A percentile compares a stretch with the other conserved stretches of the same genome.
phyloP scores from a whole-genome alignment of 2,113 vertebrate genomes.

The Neoarius graeffei region DNA sequence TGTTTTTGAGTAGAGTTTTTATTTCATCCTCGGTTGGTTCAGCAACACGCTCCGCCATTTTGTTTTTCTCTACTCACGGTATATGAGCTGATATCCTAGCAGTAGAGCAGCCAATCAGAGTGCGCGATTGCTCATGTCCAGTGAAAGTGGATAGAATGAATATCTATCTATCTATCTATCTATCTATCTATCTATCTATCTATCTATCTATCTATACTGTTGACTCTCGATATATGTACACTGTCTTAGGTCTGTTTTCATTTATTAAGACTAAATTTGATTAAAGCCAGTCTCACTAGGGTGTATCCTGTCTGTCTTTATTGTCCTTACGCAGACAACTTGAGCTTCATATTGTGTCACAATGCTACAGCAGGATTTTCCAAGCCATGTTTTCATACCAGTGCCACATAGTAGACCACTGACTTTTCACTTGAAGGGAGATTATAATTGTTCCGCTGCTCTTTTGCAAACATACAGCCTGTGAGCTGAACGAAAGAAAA shows the following conservation, averaged over 20 bases:
- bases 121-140: too few relatives aligned
- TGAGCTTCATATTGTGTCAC: background rate
- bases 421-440: background rate
- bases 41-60: too few relatives aligned
- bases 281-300: background rate
- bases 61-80: too few relatives aligned
- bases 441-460: background rate
- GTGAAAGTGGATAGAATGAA: too few relatives aligned
- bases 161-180: too few relatives aligned
- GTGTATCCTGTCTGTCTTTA: background rate
- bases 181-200: too few relatives aligned
- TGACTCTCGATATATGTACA: background rate
- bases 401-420: background rate
- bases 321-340: background rate
- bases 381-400: background rate
- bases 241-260: background rate
- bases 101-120: too few relatives aligned
- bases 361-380: background rate
- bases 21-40: too few relatives aligned
- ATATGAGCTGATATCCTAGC: too few relatives aligned
- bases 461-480: background rate
- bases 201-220: background rate
- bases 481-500: background rate
- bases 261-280: background rate
- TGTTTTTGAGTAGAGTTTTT: too few relatives aligned